These are phyloP conservation scores for Lissonota sp. DNA, from an alignment of 2,888 invertebrate species.

Conservation along the genomic window DNA sequence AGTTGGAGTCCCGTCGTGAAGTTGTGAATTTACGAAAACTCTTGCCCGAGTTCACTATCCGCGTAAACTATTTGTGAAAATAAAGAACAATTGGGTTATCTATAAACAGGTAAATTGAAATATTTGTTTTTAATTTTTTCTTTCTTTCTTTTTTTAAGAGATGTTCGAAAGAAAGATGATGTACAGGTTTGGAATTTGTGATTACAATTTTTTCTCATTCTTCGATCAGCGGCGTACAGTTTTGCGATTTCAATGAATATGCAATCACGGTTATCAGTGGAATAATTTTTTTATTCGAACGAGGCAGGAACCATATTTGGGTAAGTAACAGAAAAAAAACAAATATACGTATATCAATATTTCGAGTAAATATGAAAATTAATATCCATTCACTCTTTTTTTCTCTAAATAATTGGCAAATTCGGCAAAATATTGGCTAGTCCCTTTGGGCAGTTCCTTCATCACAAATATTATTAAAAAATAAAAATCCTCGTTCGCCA, in stretches of 20 bases:
- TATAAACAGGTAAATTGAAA: constrained; percentile 32
- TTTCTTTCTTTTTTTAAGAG: constrained; percentile 13
- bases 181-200: constrained; percentile 27
- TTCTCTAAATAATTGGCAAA: constrained; percentile 46
- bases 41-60: constrained; percentile 41
- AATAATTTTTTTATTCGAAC: constrained; percentile 36
- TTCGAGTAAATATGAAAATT: constrained; percentile 36
- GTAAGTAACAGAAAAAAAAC: constrained; percentile 65
- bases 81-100: constrained; percentile 42
- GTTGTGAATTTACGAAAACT: constrained; percentile 46
- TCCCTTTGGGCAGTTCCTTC: constrained; percentile 36
- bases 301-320: constrained; percentile 55
- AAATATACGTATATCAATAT: constrained; percentile 31
- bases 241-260: background rate
- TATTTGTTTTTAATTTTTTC: background rate
- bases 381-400: constrained; percentile 42
- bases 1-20: constrained; percentile 44
- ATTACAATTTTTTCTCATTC: constrained; percentile 37
- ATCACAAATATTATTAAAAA: constrained; percentile 54
- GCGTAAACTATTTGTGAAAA: constrained; percentile 49
- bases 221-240: background rate
- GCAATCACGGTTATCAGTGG: constrained; percentile 18
- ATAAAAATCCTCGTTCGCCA: constrained; percentile 32
- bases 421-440: constrained; percentile 45
- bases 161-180: constrained; percentile 1